A percentile compares a stretch with the other conserved stretches of the same genome.
Evolutionary conservation across 2,888 invertebrate genomes (phyloP).

Genomic region (Leucoma salicis): DNA sequence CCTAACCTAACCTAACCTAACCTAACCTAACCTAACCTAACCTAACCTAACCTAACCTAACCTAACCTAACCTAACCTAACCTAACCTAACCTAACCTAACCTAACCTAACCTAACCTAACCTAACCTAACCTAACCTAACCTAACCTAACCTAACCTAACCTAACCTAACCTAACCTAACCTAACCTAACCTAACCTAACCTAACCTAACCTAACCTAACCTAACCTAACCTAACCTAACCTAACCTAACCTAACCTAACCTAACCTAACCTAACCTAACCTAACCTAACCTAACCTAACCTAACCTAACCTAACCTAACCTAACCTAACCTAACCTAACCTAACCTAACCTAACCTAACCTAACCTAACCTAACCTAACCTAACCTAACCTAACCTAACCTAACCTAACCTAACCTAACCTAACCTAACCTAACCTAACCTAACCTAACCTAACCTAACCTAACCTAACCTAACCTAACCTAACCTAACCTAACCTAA

Average conservation of each 20-base stretch:
- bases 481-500: conserved; percentile 35
- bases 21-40: conserved; percentile 16
- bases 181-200: conserved; percentile 14
- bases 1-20: conserved; percentile 13
- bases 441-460: conserved; percentile 34
- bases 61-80: conserved; percentile 9
- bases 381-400: conserved; percentile 33
- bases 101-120: conserved; percentile 14
- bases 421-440: conserved; percentile 32
- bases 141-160: conserved; percentile 19
- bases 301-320: conserved; percentile 22
- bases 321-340: conserved; percentile 19
- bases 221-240: conserved; percentile 17
- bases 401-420: conserved; percentile 32
- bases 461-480: conserved; percentile 36
- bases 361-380: conserved; percentile 28
- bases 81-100: conserved; percentile 14
- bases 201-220: conserved; percentile 17
- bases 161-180: conserved; percentile 19
- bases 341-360: conserved; percentile 28
- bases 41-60: conserved; percentile 16
- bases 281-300: conserved; percentile 19
- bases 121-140: conserved; percentile 13
- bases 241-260: conserved; percentile 15
- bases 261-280: conserved; percentile 18